These are phyloP conservation scores for Holotrichia oblita DNA, from an alignment of 1,140 invertebrate species.

Conservation along the genomic window DNA sequence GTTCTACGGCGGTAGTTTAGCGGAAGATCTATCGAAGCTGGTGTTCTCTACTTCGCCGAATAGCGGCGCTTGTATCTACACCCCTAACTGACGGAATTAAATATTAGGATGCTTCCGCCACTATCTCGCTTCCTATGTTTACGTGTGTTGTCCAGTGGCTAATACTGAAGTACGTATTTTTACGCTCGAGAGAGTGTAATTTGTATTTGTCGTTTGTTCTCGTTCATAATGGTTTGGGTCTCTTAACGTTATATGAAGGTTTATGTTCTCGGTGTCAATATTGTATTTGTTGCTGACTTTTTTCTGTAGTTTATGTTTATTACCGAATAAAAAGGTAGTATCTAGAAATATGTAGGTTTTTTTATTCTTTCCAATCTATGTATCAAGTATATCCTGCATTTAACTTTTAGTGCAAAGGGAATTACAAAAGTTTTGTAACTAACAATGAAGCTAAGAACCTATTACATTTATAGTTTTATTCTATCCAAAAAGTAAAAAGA, in stretches of 20 bases:
- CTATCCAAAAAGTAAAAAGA: too few relatives aligned
- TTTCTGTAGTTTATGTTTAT: not conserved
- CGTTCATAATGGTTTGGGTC: not conserved
- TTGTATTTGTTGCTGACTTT: not conserved
- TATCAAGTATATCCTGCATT: too few relatives aligned
- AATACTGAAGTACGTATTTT: not conserved
- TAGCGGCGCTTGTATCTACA: conserved; percentile 62
- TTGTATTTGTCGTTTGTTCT: not conserved
- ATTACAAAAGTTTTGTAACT: too few relatives aligned
- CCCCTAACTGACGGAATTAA: conserved; percentile 11
- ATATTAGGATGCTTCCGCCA: conserved; percentile 8
- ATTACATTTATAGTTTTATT: too few relatives aligned
- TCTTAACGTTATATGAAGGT: not conserved
- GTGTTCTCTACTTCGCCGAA: conserved; percentile 69
- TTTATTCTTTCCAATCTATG: too few relatives aligned
- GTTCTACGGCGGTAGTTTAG: conserved; percentile 69
- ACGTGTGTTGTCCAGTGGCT: not conserved
- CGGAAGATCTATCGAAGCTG: conserved; percentile 49
- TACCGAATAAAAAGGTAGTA: not conserved
- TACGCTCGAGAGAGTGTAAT: not conserved
- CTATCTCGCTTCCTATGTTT: not conserved
- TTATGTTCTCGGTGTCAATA: not conserved
- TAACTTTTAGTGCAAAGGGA: too few relatives aligned
- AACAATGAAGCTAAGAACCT: too few relatives aligned
- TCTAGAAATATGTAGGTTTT: not conserved